Conservation (phyloP, 2,113 vertebrate genomes). For the Nibea albiflora region DNA sequence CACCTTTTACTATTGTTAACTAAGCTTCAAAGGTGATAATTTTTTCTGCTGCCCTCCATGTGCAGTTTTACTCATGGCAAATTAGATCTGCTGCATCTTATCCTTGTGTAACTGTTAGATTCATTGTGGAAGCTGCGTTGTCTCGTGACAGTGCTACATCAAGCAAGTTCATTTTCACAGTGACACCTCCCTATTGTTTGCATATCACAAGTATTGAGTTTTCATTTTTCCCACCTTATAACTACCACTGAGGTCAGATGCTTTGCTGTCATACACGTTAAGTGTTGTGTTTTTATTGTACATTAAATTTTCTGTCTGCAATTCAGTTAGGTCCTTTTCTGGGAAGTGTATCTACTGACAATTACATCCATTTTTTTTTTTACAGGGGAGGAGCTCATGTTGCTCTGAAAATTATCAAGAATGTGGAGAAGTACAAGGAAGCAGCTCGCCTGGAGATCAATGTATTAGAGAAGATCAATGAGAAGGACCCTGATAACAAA, state of each 20-base stretch:
- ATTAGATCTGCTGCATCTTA: background rate
- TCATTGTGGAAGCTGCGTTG: background rate
- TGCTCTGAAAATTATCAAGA: constrained; percentile 98
- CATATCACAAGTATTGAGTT: background rate
- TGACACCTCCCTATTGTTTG: background rate
- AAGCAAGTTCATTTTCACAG: background rate
- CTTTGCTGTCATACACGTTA: background rate
- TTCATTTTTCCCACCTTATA: background rate
- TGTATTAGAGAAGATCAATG: constrained; percentile 95
- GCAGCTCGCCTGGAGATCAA: constrained; percentile 97
- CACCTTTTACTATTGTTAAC: background rate
- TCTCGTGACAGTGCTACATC: background rate
- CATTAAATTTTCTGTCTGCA: background rate
- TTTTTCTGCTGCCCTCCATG: background rate
- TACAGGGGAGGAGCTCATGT: constrained; percentile 88
- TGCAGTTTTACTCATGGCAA: background rate
- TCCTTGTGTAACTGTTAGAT: background rate
- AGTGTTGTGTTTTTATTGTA: background rate
- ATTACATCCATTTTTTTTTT: background rate
- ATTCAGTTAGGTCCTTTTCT: background rate
- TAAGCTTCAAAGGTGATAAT: background rate
- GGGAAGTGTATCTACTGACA: background rate
- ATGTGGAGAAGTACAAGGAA: constrained; percentile 97
- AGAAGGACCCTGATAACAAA: constrained; percentile 94
- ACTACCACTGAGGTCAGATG: background rate